Percentiles rank a stretch among this genome's conserved stretches.
phyloP scores from a whole-genome alignment of 2,113 vertebrate genomes.

The Channa argus region DNA sequence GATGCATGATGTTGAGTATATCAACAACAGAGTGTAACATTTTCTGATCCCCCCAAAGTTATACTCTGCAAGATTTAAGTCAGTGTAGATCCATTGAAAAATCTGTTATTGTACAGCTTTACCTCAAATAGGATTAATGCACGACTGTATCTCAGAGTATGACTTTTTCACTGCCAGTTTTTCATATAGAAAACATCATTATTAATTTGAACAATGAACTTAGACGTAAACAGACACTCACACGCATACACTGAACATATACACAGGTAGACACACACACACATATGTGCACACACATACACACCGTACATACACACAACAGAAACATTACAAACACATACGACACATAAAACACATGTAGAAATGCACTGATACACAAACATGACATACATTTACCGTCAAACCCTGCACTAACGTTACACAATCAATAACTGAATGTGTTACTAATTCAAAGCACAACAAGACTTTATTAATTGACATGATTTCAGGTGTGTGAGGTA shows the following conservation, averaged over 20 bases:
- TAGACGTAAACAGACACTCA: slow-evolving; percentile 58
- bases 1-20: slow-evolving; percentile 47
- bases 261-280: slow-evolving; percentile 57
- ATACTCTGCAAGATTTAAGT: slow-evolving; percentile 74
- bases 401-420: slow-evolving; percentile 50
- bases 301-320: neutral
- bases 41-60: slow-evolving; percentile 77
- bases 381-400: slow-evolving; percentile 74
- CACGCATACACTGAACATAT: slow-evolving; percentile 62
- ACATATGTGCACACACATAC: slow-evolving; percentile 41
- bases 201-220: slow-evolving; percentile 80
- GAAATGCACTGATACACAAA: slow-evolving; percentile 81
- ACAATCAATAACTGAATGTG: neutral
- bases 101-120: slow-evolving; percentile 1
- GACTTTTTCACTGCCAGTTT: slow-evolving; percentile 78
- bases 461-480: slow-evolving; percentile 5
- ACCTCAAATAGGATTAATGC: slow-evolving; percentile 7
- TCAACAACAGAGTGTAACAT: slow-evolving; percentile 61
- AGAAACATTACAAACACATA: slow-evolving; percentile 42
- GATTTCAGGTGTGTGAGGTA: slow-evolving; percentile 1
- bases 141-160: slow-evolving; percentile 73
- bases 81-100: slow-evolving; percentile 30
- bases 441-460: slow-evolving; percentile 13
- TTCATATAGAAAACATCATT: slow-evolving; percentile 72
- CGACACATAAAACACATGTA: slow-evolving; percentile 78